These are phyloP conservation scores for Platysternon megacephalum DNA, from an alignment of 2,113 vertebrate genomes.

Conservation along the genomic window DNA sequence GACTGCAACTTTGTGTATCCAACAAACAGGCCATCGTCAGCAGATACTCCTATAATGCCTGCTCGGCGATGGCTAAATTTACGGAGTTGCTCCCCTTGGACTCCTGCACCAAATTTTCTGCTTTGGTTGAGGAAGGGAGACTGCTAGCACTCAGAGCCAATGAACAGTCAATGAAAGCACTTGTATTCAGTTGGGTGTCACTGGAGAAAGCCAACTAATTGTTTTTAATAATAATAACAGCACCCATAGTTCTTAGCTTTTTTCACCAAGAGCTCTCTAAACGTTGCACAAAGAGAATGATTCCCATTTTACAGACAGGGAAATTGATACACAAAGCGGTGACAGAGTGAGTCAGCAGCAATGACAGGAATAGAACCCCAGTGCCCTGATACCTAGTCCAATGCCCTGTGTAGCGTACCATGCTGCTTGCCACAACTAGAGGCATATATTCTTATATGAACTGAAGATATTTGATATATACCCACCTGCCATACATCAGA, in stretches of 20 bases:
- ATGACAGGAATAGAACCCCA: rapidly evolving
- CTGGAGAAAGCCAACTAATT: background rate
- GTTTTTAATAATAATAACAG: background rate
- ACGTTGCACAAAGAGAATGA: background rate
- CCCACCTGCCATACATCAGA: background rate
- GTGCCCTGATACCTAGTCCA: rapidly evolving
- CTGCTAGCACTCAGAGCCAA: background rate
- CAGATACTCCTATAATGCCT: no score
- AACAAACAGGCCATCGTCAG: no score
- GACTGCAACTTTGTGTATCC: no score
- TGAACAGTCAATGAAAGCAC: background rate
- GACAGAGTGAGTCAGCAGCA: rapidly evolving
- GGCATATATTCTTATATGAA: background rate
- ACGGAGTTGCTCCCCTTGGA: no score
- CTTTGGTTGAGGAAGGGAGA: no score
- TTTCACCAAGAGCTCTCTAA: background rate
- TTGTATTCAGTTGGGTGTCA: background rate
- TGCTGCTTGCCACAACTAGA: background rate
- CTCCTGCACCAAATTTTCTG: no score
- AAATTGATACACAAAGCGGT: background rate
- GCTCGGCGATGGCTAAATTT: no score
- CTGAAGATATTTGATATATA: background rate
- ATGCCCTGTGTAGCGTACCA: background rate
- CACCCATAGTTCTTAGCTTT: background rate
- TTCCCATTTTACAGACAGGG: background rate